phyloP scores from a whole-genome alignment of 2,797 vertebrate genomes.

The Anas capensis region DNA sequence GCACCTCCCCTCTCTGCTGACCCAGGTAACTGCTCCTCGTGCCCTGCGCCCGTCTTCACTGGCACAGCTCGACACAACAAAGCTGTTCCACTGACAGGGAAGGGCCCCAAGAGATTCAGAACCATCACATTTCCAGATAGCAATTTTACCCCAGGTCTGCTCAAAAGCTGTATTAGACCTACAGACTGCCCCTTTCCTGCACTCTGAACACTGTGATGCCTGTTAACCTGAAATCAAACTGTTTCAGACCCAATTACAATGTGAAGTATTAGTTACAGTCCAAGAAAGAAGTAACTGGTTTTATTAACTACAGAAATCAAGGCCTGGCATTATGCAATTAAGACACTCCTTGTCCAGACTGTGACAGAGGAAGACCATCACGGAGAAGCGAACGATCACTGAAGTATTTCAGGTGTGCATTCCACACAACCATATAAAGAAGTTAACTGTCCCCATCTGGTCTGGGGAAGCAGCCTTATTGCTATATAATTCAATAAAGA shows the following conservation, averaged over 20 bases:
- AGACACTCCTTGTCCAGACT: background rate
- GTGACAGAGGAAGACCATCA: background rate
- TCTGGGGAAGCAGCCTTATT: background rate
- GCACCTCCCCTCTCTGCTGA: fast-evolving
- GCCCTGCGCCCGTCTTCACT: fast-evolving
- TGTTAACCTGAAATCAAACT: background rate
- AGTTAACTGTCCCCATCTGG: background rate
- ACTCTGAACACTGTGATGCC: background rate
- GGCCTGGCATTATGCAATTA: background rate
- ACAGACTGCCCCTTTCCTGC: background rate
- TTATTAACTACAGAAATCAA: background rate
- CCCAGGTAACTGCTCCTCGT: fast-evolving
- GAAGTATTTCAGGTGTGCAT: background rate
- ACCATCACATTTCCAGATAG: background rate
- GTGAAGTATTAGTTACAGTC: background rate
- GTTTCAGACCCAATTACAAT: background rate
- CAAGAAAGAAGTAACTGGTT: background rate
- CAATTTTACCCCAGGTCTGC: background rate
- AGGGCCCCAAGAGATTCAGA: background rate
- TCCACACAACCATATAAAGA: background rate
- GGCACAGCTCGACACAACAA: background rate
- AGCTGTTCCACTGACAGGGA: background rate
- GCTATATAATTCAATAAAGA: background rate
- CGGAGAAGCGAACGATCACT: background rate
- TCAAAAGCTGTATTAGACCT: background rate